Evolutionary conservation across 2,113 vertebrate genomes (phyloP), one percentile per base, ranked within the genome.

Genomic region (Periophthalmodon schlosseri): DNA sequence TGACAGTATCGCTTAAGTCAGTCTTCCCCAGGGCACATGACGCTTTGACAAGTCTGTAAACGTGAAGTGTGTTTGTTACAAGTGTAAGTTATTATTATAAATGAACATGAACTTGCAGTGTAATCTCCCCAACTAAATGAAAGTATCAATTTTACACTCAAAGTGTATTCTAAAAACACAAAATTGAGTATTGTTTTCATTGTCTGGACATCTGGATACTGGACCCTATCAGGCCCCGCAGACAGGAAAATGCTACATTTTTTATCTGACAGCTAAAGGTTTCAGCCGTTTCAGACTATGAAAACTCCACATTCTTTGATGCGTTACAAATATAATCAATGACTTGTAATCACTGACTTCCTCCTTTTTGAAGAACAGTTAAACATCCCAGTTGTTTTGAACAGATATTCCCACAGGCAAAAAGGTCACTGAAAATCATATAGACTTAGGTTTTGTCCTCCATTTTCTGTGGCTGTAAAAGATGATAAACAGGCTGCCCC

Each of bases 401-500:
- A 71, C 10, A 52, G 21, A 66, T 47, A 66, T 7, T 39, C 16
- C 36, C 28, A 2, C 18, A 69, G 68, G 82, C 79, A 61, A 54
- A n/a, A 78, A 33, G 70, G 70, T 78, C 80, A 54, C 44, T 56
- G 84, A 49, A 69, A 82, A 67, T 36, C 28, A 3, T 36, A 21
- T 56, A 78, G 65, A 65, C 63, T 63, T 12, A 0, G 46, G 34
- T 72, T 78, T 70, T 77, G 63, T 83, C 72, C 23, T 73, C 24
- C 34, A 1, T 76, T 77, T 82, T 88, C 70, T 72, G 76, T 69
- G 78, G 60, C 79, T 82, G 83, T 83, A 81, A 81, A 84, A 83
- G 87, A 87, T 85, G 91, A 89, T 89, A 83, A 91, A 86, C 87
- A 88, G 81, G 83, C 87, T 82, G 87, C 79, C 20, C 34, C 50